Conservation (phyloP, 2,888 invertebrate species). For the Rhopalosiphum nymphaeae region DNA sequence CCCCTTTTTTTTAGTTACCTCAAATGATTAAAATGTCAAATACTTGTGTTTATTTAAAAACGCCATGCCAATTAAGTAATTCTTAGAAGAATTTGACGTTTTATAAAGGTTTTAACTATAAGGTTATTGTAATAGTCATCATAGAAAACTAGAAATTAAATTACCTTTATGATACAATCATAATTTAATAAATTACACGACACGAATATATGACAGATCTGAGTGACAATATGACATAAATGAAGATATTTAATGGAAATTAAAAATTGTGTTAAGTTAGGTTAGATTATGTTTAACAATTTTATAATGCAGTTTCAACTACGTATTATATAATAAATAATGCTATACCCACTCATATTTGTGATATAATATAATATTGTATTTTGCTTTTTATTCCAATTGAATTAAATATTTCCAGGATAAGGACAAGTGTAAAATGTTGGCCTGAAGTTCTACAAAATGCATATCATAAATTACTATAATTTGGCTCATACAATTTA, state of each 20-base stretch:
- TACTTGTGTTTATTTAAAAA: neutral
- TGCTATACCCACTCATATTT: neutral
- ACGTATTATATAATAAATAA: neutral
- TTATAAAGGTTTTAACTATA: neutral
- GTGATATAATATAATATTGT: neutral
- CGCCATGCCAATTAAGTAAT: neutral
- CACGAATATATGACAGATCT: neutral
- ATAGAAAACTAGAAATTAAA: neutral
- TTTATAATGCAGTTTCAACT: neutral
- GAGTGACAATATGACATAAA: neutral
- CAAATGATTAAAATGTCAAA: neutral
- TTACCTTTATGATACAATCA: neutral
- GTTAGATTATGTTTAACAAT: neutral
- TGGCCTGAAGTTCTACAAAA: slow-evolving; percentile 14
- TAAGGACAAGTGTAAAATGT: slow-evolving; percentile 19
- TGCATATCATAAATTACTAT: slow-evolving; percentile 26
- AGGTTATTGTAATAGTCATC: neutral
- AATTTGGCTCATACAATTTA: slow-evolving; percentile 44
- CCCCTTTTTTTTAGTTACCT: neutral
- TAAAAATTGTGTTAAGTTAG: neutral
- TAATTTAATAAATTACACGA: neutral
- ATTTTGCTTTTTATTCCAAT: neutral
- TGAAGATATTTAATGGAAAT: neutral
- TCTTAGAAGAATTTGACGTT: neutral
- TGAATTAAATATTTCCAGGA: neutral